Evolutionary conservation across 1,140 invertebrate species (phyloP).

Genomic region (Paralvinella palmiformis): DNA sequence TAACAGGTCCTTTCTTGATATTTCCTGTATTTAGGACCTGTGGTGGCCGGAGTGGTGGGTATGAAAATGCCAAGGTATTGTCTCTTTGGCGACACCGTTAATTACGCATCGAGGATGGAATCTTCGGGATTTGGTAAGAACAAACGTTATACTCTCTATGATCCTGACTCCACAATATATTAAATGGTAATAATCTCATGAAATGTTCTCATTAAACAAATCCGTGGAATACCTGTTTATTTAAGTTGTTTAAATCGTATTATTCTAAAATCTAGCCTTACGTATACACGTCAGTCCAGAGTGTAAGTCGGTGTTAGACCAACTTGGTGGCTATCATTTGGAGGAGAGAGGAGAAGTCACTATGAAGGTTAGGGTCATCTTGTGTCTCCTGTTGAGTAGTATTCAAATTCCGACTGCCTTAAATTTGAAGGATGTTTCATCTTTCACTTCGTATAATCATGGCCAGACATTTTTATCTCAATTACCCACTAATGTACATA

Average conservation of each 20-base stretch:
- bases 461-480: no score
- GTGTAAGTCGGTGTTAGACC: constrained; percentile 78
- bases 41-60: constrained; percentile 84
- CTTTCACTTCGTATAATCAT: no score
- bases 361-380: constrained; percentile 69
- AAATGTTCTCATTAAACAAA: neutral
- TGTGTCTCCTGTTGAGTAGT: no score
- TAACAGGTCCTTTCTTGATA: neutral
- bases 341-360: constrained; percentile 79
- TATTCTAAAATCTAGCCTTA: constrained; percentile 58
- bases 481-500: no score
- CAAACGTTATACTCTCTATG: neutral
- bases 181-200: no score
- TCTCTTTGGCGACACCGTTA: constrained; percentile 58
- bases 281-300: constrained; percentile 88
- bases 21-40: constrained; percentile 50
- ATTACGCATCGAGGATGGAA: constrained; percentile 85
- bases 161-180: no score
- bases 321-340: constrained; percentile 79
- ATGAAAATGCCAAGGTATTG: constrained; percentile 90
- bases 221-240: neutral
- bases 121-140: constrained; percentile 5
- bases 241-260: neutral
- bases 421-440: no score
- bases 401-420: no score